phyloP scores from a whole-genome alignment of 2,113 vertebrate genomes.

The Genyomyrus donnyi region DNA sequence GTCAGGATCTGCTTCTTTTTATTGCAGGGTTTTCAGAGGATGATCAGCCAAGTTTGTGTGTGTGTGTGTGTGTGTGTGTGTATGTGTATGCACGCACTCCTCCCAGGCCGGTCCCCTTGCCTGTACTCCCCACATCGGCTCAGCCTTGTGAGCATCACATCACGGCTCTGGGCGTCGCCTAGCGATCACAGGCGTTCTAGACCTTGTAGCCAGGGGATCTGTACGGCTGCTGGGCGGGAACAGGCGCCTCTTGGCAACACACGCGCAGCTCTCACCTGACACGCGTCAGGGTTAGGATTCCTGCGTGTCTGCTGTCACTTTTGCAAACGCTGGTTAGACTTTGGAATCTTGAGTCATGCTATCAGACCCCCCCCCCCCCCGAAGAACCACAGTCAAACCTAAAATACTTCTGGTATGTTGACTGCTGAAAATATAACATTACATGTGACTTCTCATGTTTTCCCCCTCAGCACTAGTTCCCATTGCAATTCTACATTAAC shows the following conservation, averaged over 20 bases:
- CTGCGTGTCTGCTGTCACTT: neutral
- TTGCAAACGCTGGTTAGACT: neutral
- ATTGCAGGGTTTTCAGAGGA: neutral
- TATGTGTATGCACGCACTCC: neutral
- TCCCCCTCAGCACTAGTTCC: neutral
- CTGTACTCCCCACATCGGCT: neutral
- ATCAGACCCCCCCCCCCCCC: neutral
- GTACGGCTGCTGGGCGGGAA: too few species aligned
- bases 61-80: neutral
- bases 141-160: neutral
- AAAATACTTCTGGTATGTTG: neutral
- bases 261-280: neutral
- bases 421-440: neutral
- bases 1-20: conserved; percentile 2
- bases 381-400: neutral
- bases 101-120: neutral
- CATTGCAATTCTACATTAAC: neutral
- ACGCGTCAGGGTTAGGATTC: neutral
- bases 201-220: neutral
- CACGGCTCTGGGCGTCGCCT: neutral
- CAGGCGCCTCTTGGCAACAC: neutral
- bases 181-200: neutral
- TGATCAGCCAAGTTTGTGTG: neutral
- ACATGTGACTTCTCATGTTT: neutral
- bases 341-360: neutral